phyloP scores from a whole-genome alignment of 2,113 vertebrate genomes.

The Phylloscopus trochiloides region DNA sequence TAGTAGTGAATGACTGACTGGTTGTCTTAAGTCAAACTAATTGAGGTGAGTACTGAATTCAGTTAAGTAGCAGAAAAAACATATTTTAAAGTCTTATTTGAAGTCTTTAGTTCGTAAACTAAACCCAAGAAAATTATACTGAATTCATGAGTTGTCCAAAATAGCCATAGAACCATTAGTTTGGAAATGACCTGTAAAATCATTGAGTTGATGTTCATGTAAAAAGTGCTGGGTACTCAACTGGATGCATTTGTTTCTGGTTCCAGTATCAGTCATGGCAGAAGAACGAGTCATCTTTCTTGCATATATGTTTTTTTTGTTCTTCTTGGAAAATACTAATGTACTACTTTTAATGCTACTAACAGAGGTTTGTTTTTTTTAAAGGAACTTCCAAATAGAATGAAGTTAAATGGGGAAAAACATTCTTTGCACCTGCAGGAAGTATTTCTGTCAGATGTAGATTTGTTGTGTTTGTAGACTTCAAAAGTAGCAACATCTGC shows the following conservation, averaged over 20 bases:
- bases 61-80: background rate
- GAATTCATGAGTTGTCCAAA: background rate
- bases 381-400: background rate
- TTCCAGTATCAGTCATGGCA: background rate
- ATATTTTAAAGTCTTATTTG: background rate
- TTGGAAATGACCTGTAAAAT: background rate
- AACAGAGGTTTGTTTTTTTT: background rate
- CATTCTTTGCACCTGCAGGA: background rate
- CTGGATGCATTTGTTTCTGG: background rate
- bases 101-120: background rate
- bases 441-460: background rate
- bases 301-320: background rate
- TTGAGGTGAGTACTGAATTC: background rate
- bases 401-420: background rate
- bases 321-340: background rate
- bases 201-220: fast-evolving
- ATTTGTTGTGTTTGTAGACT: background rate
- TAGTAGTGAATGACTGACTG: background rate
- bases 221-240: background rate
- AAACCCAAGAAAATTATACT: background rate
- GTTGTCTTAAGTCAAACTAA: background rate
- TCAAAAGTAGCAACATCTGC: background rate
- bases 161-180: background rate
- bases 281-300: background rate
- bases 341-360: background rate